Evolutionary conservation across 2,113 vertebrate species (phyloP).

Genomic region (Eurypyga helias): DNA sequence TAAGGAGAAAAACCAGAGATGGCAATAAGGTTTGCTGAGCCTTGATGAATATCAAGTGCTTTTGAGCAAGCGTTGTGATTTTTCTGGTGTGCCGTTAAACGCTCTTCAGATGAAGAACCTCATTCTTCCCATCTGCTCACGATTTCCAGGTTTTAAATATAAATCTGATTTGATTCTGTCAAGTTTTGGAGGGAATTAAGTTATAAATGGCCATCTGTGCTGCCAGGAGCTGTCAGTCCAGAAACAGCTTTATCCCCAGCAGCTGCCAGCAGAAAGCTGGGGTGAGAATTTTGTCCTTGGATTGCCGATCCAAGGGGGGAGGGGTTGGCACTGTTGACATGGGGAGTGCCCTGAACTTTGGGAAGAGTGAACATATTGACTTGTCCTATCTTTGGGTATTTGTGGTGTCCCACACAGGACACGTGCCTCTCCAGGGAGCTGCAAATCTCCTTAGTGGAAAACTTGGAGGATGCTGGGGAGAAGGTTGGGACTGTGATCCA

Average conservation of each 20-base stretch:
- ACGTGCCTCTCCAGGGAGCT: fast-evolving
- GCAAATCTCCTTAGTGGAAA: neutral
- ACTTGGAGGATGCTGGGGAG: neutral
- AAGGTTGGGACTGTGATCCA: neutral
- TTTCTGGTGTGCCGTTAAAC: neutral
- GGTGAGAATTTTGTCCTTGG: neutral
- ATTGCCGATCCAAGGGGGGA: neutral
- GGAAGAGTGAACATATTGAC: fast-evolving
- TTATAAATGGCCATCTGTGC: neutral
- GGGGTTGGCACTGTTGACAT: fast-evolving
- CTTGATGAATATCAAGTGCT: neutral
- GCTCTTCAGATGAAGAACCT: neutral
- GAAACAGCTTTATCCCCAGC: neutral
- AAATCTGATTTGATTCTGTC: neutral
- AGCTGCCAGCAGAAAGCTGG: neutral
- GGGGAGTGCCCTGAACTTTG: neutral
- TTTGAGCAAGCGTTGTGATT: neutral
- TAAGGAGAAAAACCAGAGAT: neutral
- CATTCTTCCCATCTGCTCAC: neutral
- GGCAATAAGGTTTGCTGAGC: neutral
- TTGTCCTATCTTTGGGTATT: neutral
- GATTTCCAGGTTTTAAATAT: neutral
- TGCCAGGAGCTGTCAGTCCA: neutral
- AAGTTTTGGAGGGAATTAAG: neutral
- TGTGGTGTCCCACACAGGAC: neutral